A percentile compares a stretch with the other conserved stretches of the same genome.
Conservation (phyloP, 2,888 invertebrate species). For the Hymenopus coronatus region DNA sequence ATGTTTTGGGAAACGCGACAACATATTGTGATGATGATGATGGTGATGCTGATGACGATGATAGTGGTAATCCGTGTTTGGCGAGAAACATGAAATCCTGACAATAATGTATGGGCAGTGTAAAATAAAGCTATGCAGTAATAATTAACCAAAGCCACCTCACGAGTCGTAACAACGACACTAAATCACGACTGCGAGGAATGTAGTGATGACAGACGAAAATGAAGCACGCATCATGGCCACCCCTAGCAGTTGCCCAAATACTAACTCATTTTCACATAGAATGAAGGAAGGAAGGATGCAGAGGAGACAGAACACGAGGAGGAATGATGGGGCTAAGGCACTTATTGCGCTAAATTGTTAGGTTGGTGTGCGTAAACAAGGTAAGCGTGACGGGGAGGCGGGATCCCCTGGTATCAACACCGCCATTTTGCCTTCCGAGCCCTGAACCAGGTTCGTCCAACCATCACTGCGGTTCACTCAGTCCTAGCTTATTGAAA, state of each 20-base stretch:
- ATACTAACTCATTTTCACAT: conserved; percentile 11
- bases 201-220: background rate
- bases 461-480: background rate
- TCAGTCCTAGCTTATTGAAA: background rate
- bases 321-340: conserved; percentile 10
- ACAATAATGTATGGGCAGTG: too few species aligned
- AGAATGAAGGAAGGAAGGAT: background rate
- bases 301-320: background rate
- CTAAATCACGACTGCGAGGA: background rate
- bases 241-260: background rate
- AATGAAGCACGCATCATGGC: background rate
- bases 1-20: too few species aligned
- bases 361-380: conserved; percentile 29
- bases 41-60: too few species aligned
- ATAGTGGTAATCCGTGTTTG: too few species aligned
- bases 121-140: too few species aligned
- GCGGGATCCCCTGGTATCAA: conserved; percentile 25
- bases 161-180: background rate
- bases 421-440: conserved; percentile 20
- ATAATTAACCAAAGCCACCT: background rate
- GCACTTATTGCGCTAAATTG: conserved; percentile 33
- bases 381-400: conserved; percentile 31
- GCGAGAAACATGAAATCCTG: too few species aligned
- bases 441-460: background rate
- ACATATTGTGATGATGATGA: too few species aligned